These are phyloP conservation scores for Oreochromis mossambicus DNA, from an alignment of 2,797 vertebrate genomes.

Conservation along the genomic window DNA sequence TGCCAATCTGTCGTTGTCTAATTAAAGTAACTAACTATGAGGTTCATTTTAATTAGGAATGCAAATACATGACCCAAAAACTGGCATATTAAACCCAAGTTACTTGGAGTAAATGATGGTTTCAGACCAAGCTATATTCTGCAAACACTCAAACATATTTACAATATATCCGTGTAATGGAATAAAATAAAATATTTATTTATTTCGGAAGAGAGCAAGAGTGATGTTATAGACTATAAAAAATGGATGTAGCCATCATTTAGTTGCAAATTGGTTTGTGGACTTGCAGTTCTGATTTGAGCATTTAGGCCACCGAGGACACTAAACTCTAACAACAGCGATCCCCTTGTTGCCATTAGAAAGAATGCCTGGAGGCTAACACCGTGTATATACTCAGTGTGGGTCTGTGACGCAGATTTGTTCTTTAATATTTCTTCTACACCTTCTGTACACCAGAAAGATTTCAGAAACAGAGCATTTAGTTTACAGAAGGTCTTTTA, in stretches of 20 bases:
- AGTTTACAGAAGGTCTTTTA: not conserved
- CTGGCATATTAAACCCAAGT: not conserved
- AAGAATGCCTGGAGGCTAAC: not conserved
- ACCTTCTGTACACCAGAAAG: not conserved
- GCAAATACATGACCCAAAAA: not conserved
- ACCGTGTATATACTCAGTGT: not conserved
- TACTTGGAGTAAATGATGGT: not conserved
- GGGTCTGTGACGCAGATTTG: not conserved
- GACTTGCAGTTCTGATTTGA: not conserved
- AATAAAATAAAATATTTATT: not conserved
- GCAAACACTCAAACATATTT: not conserved
- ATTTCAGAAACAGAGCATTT: not conserved
- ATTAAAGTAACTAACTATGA: not conserved
- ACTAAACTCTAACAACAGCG: not conserved
- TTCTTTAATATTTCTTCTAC: not conserved
- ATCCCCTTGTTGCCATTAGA: not conserved
- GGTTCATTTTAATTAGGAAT: not conserved
- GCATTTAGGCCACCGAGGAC: not conserved
- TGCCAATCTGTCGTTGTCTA: not conserved
- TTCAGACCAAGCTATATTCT: not conserved
- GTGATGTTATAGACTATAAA: not conserved
- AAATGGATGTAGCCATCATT: not conserved
- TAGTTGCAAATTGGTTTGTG: not conserved
- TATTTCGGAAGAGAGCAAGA: not conserved
- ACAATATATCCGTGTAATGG: not conserved